Base-by-base conservation (phyloP, 64 coral and sea anemone species). In the Porites australiensis region DNA sequence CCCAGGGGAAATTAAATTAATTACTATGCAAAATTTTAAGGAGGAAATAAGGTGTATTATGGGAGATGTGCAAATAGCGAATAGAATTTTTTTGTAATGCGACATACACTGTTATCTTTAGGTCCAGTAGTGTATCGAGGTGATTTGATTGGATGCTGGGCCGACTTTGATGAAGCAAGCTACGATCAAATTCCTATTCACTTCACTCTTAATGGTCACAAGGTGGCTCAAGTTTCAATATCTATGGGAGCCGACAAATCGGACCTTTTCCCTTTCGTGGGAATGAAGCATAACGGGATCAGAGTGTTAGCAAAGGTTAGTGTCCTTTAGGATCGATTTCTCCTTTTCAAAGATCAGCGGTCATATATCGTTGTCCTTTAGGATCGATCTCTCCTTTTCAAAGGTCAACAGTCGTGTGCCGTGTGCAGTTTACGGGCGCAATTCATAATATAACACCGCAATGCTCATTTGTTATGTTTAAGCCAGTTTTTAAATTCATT, bases 91-190 rank as follows among this genome's bases (percentile, higher is more conserved):
- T 37, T 37, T 37, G 27, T 37, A 37, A 37, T 37, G 27, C 27
- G 27, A 55, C 53, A 11, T 55, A 7, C 11, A 0, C 53, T 11
- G 11, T 55, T 55, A 11, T 19, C 50, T 52, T 68, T 20, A 84
- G 81, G 45, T 68, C 47, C 81, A 14, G 81, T 84, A 8, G 81
- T 68, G 16, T 84, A 84, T 65, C 81, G 81, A 19, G 81, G 81
- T 50, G 81, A 84, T 84, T 84, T 67, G 81, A 84, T 84, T 52
- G 81, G 81, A 47, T 84, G 81, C 52, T 18, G 61, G 3, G 81
- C 61, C 44, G 81, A 11, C 9, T 67, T 84, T 47, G 63, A 84
- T 21, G 47, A 84, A 68, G 47, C 18, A 67, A 1, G 50, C 10
- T 61, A 84, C 47, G 81, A 19, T 13, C 4, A 68, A 51, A 84